Percentiles rank a stretch among this genome's conserved stretches.
Conservation (phyloP, 35 echinoderm and acorn worm species). For the Anneissia japonica region DNA sequence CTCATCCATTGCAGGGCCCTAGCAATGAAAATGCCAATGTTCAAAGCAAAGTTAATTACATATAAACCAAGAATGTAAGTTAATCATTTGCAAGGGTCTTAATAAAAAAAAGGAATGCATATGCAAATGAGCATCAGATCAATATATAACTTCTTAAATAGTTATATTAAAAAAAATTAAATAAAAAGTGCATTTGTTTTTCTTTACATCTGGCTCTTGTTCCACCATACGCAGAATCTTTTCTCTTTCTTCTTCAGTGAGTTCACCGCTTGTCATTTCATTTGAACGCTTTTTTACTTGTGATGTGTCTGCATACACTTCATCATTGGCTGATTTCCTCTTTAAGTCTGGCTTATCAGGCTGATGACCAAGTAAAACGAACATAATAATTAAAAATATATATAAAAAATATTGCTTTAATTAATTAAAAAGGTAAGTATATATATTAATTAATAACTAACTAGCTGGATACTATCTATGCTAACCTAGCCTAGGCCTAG, state of each 20-base stretch:
- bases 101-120: too few species aligned
- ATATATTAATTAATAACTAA: too few species aligned
- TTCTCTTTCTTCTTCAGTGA: slow-evolving; percentile 74
- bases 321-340: slow-evolving; percentile 44
- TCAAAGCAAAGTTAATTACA: too few species aligned
- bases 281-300: not conserved
- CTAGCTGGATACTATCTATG: too few species aligned
- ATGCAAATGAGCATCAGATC: not conserved
- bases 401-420: too few species aligned
- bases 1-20: slow-evolving; percentile 79
- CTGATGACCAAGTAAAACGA: slow-evolving; percentile 26
- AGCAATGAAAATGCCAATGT: too few species aligned
- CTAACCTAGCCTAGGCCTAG: not conserved
- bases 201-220: slow-evolving; percentile 89
- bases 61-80: too few species aligned
- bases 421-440: too few species aligned
- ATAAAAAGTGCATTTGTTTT: not conserved
- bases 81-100: too few species aligned
- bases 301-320: slow-evolving; percentile 10
- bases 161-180: too few species aligned
- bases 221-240: slow-evolving; percentile 75
- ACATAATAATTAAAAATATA: too few species aligned
- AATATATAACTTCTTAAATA: not conserved
- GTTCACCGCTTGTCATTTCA: not conserved
- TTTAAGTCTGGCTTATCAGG: slow-evolving; percentile 89